phyloP scores from a whole-genome alignment of 2,113 vertebrate species.

The Pygoscelis adeliae region DNA sequence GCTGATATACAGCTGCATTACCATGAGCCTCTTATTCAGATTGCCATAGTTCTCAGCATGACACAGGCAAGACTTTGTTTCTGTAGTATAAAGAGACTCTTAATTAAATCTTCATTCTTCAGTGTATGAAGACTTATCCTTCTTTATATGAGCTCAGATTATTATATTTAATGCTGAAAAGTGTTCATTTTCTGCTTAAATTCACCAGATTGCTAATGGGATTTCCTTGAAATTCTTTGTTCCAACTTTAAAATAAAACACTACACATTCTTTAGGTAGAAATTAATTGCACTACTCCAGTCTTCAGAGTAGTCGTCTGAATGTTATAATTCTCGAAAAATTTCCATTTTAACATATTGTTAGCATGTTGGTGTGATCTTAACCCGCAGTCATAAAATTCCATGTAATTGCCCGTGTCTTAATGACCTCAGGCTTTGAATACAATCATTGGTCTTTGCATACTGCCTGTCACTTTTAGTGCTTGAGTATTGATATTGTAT shows the following conservation, averaged over 20 bases:
- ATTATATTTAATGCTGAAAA: constrained; percentile 19
- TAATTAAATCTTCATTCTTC: constrained; percentile 48
- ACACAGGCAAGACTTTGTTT: constrained; percentile 1
- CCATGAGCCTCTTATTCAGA: neutral
- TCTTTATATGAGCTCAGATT: neutral
- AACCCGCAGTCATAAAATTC: constrained; percentile 26
- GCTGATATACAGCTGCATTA: neutral
- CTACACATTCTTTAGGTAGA: neutral
- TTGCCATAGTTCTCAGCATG: neutral
- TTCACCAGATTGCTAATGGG: neutral
- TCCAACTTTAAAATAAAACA: neutral
- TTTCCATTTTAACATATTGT: neutral
- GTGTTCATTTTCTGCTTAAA: neutral
- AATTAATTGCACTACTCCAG: neutral
- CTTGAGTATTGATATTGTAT: constrained; percentile 76
- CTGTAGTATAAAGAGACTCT: constrained; percentile 23
- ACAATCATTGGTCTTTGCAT: constrained; percentile 2
- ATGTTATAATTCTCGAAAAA: neutral
- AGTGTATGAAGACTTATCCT: neutral
- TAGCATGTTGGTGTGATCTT: neutral
- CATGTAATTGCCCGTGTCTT: constrained; percentile 43
- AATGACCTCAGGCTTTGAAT: constrained; percentile 68
- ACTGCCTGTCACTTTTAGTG: constrained; percentile 59
- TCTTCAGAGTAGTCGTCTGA: neutral
- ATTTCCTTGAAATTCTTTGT: neutral